Conservation (phyloP, 2,797 vertebrate genomes). For the Cygnus olor region DNA sequence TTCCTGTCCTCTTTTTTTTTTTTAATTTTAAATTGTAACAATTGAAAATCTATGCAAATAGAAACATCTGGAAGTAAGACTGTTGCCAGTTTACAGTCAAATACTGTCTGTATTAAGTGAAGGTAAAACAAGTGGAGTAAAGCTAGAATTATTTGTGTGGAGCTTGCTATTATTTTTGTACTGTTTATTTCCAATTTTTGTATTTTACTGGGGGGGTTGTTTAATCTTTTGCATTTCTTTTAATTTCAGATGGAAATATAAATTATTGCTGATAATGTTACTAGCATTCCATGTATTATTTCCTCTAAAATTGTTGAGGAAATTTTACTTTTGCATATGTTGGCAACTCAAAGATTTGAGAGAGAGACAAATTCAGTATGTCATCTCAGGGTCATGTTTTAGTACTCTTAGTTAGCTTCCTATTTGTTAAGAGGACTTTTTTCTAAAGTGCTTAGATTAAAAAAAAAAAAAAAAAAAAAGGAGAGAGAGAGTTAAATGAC, state of each 20-base stretch:
- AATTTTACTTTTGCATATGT: background rate
- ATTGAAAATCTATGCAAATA: background rate
- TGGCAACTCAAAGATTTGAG: background rate
- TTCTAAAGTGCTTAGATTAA: background rate
- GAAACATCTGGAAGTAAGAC: background rate
- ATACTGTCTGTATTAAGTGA: background rate
- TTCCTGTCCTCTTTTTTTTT: background rate
- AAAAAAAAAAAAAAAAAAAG: background rate
- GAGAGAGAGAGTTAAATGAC: background rate
- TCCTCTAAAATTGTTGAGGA: background rate
- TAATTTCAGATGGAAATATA: background rate
- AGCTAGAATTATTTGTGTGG: background rate
- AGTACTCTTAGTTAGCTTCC: background rate
- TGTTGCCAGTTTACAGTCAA: background rate
- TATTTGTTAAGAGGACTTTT: background rate
- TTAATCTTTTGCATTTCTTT: background rate
- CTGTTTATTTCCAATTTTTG: background rate
- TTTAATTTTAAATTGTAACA: background rate
- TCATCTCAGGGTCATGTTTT: background rate
- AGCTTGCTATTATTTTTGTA: background rate
- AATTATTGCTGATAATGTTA: background rate
- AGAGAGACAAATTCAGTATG: background rate
- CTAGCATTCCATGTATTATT: background rate
- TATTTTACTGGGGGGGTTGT: background rate
- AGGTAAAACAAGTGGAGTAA: background rate